Evolutionary conservation across 2,888 invertebrate genomes (phyloP).

Genomic region (Buathra laborator): DNA sequence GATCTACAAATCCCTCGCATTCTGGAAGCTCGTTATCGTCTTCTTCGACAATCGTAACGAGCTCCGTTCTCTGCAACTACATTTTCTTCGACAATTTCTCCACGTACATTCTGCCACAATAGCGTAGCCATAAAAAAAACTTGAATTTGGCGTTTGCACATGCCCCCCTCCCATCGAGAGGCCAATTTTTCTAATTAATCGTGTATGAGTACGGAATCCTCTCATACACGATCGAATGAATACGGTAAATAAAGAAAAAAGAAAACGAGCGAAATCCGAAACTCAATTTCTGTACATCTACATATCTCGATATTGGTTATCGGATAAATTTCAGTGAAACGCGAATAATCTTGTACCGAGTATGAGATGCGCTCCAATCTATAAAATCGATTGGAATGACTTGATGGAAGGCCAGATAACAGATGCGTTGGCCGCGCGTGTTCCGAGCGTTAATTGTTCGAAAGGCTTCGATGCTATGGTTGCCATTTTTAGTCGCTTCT

Average conservation of each 20-base stretch:
- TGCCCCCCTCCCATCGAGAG: not conserved
- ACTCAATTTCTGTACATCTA: not conserved
- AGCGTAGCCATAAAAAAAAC: too few species aligned
- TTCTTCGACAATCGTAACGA: conserved; percentile 16
- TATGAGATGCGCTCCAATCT: not conserved
- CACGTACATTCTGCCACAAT: too few species aligned
- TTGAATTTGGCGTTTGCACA: too few species aligned
- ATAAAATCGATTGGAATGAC: not conserved
- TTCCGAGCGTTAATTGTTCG: not conserved
- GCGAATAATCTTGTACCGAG: not conserved
- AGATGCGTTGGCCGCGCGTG: not conserved
- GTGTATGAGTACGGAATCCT: not conserved
- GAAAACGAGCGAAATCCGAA: not conserved
- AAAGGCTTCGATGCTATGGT: not conserved
- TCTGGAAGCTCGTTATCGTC: not conserved
- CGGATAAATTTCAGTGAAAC: not conserved
- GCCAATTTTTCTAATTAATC: conserved; percentile 8
- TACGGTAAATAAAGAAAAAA: not conserved
- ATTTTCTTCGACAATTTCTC: too few species aligned
- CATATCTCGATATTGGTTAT: conserved; percentile 2
- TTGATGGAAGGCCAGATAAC: not conserved
- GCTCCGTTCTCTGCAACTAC: not conserved
- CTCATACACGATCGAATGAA: conserved; percentile 17
- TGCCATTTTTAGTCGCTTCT: not conserved
- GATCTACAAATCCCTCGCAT: not conserved